Conservation (phyloP, 2,888 invertebrate genomes). For the Scaptomyza parva region DNA sequence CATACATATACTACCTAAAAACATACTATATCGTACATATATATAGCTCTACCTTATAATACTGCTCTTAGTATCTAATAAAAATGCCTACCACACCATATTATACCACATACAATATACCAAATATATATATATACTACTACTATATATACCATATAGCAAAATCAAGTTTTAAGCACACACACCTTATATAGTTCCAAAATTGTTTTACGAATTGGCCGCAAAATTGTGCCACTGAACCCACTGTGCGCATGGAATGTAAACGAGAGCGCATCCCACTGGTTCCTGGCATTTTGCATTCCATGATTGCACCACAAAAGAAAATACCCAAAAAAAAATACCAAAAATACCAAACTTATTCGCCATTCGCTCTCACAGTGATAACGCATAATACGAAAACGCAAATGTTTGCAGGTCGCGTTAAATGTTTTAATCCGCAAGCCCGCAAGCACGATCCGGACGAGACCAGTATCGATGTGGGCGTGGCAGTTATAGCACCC, state of each 20-base stretch:
- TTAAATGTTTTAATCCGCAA: slow-evolving; percentile 74
- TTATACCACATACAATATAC: slow-evolving; percentile 8
- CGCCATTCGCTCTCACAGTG: slow-evolving; percentile 65
- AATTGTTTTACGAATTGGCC: slow-evolving; percentile 48
- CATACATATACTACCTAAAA: slow-evolving; percentile 50
- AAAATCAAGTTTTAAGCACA: slow-evolving; percentile 33
- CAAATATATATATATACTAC: slow-evolving; percentile 12
- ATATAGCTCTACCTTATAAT: slow-evolving; percentile 20
- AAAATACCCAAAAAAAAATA: slow-evolving; percentile 8
- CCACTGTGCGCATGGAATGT: slow-evolving; percentile 73
- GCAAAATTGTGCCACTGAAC: slow-evolving; percentile 52
- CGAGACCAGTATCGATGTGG: slow-evolving; percentile 38
- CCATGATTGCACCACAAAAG: slow-evolving; percentile 35
- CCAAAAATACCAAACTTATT: slow-evolving; percentile 20
- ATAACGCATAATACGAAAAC: slow-evolving; percentile 81
- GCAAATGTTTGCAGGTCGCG: slow-evolving; percentile 84
- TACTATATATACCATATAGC: slow-evolving; percentile 21
- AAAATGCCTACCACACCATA: slow-evolving; percentile 27
- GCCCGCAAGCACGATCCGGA: slow-evolving; percentile 64
- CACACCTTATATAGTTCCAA: slow-evolving; percentile 44
- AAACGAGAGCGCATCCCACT: slow-evolving; percentile 51
- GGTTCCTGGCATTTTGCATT: slow-evolving; percentile 38
- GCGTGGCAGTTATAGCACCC: slow-evolving; percentile 41
- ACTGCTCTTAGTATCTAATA: slow-evolving; percentile 14
- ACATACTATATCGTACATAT: slow-evolving; percentile 13